A percentile compares a stretch with the other conserved stretches of the same genome.
Conservation (phyloP, 2,113 vertebrate species). For the Paedocypris sp. region DNA sequence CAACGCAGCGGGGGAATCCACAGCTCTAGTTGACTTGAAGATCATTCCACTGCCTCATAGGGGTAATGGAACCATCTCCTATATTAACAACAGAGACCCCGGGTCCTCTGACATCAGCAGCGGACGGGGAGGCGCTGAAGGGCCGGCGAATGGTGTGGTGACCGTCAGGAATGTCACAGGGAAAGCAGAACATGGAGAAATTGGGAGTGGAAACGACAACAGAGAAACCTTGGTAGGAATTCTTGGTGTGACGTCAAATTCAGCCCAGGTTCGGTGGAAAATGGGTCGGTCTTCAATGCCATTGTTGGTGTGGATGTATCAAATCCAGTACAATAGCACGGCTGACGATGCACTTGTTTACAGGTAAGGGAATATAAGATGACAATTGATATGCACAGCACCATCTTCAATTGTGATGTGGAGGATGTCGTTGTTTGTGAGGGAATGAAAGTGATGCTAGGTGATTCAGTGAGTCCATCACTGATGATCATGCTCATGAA, state of each 20-base stretch:
- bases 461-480: background rate
- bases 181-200: conserved; percentile 29
- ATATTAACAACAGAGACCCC: conserved; percentile 45
- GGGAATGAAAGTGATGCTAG: background rate
- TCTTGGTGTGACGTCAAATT: conserved; percentile 71
- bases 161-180: conserved; percentile 42
- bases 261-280: conserved; percentile 76
- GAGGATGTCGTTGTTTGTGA: background rate
- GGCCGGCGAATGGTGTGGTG: conserved; percentile 38
- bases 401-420: no score
- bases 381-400: no score
- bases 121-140: conserved; percentile 32
- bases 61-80: conserved; percentile 56
- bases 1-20: conserved; percentile 80
- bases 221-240: conserved; percentile 59
- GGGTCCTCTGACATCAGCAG: conserved; percentile 66
- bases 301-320: conserved; percentile 68
- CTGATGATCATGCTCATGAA: background rate
- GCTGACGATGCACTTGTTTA: conserved; percentile 61
- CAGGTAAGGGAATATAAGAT: conserved; percentile 54
- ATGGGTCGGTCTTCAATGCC: conserved; percentile 53
- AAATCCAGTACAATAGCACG: conserved; percentile 69
- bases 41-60: conserved; percentile 80
- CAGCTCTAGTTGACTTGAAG: conserved; percentile 73
- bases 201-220: conserved; percentile 17